Base-by-base conservation (phyloP, 2,888 invertebrate species). In the Clistopyga incitator region DNA sequence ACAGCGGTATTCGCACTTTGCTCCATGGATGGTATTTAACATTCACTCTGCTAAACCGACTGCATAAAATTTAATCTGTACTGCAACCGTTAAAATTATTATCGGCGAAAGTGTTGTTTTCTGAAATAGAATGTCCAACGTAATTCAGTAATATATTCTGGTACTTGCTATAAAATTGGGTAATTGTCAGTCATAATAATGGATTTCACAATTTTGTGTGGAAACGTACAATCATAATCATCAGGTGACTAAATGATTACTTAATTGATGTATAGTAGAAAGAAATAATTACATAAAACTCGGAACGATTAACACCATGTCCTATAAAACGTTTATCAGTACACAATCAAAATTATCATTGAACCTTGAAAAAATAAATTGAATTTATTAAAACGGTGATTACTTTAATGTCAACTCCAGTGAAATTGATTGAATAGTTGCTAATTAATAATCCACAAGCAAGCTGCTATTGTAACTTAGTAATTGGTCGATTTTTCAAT, bases 31-130 rank as follows among this genome's bases (percentile, higher is more conserved):
- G 20, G 59, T 47, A 38, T 34, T 68, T 47, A 45, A 61, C 34
- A 76, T 76, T 65, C 71, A 54, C 25, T 45, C 23, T 34, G 56
- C n/a, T 23, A 15, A n/a, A 10, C 34, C 56, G 15, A 65, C 79
- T 82, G 50, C 75, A 78, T 50, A 78, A 78, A 47, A 23, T 34
- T 25, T 15, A 50, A 34, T 64, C 70, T 64, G 38, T 42, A 13
- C 34, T 23, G 10, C 15, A 42, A 38, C 11, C 52, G 11, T 29
- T 29, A 13, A 47, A 70, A 54, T 70, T 38, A 54, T 70, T 11
- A 20, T 20, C 11, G 13, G n/a, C 61, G 54, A 8, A 76, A 70
- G 54, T 25, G 20, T 61, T 6, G 47, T 50, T 42, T 61, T 70
- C 3, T 52, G 10, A 11, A 75, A 13, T 34, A 67, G 47, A 67